These are phyloP conservation scores for Xiphophorus maculatus DNA, from an alignment of 2,113 vertebrate genomes.

Conservation along the genomic window DNA sequence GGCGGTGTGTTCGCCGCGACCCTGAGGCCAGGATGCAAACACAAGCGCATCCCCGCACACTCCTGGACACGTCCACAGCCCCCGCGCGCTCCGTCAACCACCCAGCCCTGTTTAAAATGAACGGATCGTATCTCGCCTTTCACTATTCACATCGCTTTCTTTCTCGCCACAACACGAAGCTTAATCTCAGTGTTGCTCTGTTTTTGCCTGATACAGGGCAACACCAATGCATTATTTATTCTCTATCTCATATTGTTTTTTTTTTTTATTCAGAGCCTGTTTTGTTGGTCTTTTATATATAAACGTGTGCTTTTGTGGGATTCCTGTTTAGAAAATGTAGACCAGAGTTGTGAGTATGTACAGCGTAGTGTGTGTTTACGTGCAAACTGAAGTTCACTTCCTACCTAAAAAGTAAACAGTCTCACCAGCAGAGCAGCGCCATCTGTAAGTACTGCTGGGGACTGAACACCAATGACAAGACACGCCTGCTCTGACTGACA, in stretches of 20 bases:
- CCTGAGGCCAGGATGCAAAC: constrained; percentile 71
- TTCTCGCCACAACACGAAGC: constrained; percentile 56
- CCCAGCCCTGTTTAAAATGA: constrained; percentile 75
- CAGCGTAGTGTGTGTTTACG: constrained; percentile 8
- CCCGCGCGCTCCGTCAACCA: constrained; percentile 69
- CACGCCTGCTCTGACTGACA: constrained; percentile 50
- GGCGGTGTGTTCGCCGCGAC: constrained; percentile 61
- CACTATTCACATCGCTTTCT: constrained; percentile 73
- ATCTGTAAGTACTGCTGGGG: constrained; percentile 37
- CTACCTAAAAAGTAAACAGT: constrained; percentile 27
- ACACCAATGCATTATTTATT: constrained; percentile 74
- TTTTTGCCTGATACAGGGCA: constrained; percentile 66
- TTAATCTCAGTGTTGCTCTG: constrained; percentile 72
- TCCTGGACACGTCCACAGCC: constrained; percentile 47
- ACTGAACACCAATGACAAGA: constrained; percentile 38
- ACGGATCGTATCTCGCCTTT: constrained; percentile 79
- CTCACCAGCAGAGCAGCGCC: constrained; percentile 46
- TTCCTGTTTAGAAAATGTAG: constrained; percentile 19
- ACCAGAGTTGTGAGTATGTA: constrained; percentile 5
- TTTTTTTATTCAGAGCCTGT: constrained; percentile 46
- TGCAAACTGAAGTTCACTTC: neutral
- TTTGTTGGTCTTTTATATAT: constrained; percentile 24
- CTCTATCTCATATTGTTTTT: constrained; percentile 70
- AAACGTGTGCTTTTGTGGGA: constrained; percentile 13
- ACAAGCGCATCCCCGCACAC: constrained; percentile 32